Evolutionary conservation across 2,888 invertebrate genomes (phyloP).

Genomic region (Limnephilus auricula): DNA sequence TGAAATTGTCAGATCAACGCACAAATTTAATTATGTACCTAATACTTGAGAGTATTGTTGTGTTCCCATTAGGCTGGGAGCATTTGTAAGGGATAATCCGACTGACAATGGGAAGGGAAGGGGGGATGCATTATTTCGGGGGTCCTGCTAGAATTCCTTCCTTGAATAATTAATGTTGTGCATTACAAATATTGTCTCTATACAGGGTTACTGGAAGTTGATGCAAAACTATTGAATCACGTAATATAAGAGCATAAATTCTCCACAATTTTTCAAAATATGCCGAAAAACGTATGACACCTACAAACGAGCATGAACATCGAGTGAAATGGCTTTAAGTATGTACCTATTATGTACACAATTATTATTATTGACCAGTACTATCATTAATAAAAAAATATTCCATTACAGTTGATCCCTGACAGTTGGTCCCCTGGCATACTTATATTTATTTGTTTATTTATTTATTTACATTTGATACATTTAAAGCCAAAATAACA

Average conservation of each 20-base stretch:
- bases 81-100: slow-evolving; percentile 55
- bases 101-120: background rate
- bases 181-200: background rate
- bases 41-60: slow-evolving; percentile 35
- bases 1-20: slow-evolving; percentile 37
- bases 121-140: background rate
- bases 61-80: slow-evolving; percentile 44
- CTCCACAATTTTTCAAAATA: too few relatives aligned
- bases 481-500: too few relatives aligned
- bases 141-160: background rate
- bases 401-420: too few relatives aligned
- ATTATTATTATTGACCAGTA: too few relatives aligned
- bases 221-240: background rate
- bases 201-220: background rate
- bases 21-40: slow-evolving; percentile 38
- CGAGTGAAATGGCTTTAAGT: too few relatives aligned
- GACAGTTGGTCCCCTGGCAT: too few relatives aligned
- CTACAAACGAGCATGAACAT: background rate
- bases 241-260: background rate
- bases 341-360: too few relatives aligned
- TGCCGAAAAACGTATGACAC: too few relatives aligned
- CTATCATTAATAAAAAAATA: too few relatives aligned
- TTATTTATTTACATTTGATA: too few relatives aligned
- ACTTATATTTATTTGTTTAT: too few relatives aligned
- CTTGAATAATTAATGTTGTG: background rate